Percentiles rank a stretch among this genome's conserved stretches.
Evolutionary conservation across 2,888 invertebrate genomes (phyloP).

Genomic region (Drosophila atroscutellata): DNA sequence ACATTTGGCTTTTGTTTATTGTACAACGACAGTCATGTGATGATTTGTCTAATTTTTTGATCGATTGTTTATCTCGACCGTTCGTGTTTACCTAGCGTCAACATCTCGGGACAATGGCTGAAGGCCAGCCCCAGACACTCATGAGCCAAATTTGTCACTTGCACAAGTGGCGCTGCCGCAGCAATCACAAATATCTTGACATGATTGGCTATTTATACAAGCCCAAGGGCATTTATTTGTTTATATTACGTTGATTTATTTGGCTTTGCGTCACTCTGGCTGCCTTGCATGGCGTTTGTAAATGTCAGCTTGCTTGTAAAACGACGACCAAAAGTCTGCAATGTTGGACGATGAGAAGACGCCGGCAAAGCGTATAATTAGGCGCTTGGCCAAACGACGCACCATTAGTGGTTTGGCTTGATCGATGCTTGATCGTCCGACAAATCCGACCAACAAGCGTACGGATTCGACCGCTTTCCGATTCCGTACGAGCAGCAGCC

Average conservation of each 20-base stretch:
- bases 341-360: constrained; percentile 1
- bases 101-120: constrained; percentile 19
- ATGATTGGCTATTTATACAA: constrained; percentile 38
- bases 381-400: neutral
- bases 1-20: constrained; percentile 76
- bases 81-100: constrained; percentile 30
- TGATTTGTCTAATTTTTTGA: constrained; percentile 78
- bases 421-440: neutral
- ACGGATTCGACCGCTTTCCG: constrained; percentile 23
- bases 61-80: constrained; percentile 66
- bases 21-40: constrained; percentile 55
- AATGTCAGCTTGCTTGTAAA: neutral
- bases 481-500: constrained; percentile 41
- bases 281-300: constrained; percentile 13
- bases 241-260: constrained; percentile 23
- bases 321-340: constrained; percentile 27
- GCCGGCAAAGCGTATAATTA: constrained; percentile 14
- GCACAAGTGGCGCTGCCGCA: constrained; percentile 12
- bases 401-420: neutral
- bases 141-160: constrained; percentile 63
- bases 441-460: constrained; percentile 9
- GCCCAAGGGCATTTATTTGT: constrained; percentile 32
- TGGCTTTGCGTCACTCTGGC: constrained; percentile 9
- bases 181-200: constrained; percentile 47
- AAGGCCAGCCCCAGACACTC: neutral